Evolutionary conservation across 1,140 invertebrate genomes (phyloP), one percentile per base, ranked within the genome.

Genomic region (Brachionus rotundiformis): DNA sequence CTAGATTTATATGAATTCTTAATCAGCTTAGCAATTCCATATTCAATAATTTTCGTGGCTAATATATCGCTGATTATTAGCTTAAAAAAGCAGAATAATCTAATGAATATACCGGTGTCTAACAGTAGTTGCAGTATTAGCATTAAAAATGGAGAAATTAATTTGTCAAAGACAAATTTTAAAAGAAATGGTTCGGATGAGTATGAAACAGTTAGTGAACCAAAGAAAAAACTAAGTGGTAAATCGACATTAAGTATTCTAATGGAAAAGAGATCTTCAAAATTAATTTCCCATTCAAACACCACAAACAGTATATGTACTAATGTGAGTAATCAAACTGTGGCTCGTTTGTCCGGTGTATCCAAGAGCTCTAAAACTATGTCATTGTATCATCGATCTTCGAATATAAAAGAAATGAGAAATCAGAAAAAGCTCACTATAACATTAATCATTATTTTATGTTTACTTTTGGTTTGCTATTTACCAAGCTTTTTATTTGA

Each of bases 401-500:
- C 76, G 0, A 79, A 79, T 54, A 33, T 25, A 25, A 54, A 27
- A 27, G 76, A 79, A 54, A 27, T 79, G 44, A 54, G 36, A 79
- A 79, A 79, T 31, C 76, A 79, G 27, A 79, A 63, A 79, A 79
- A 79, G 10, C 27, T 79, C 10, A 79, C 76, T 10, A 36, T 54
- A 29, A 79, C 76, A 29, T 41, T 79, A 31, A 19, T 79, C 7
- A 79, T 63, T 27, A 79, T 79, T n/a, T 29, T 79, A 6, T 79
- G 76, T 23, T 59, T 79, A 31, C 47, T 79, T 0, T 36, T 54
- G 19, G 76, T 79, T 10, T 54, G 76, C 13, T 79, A 79, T 79
- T 79, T 79, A 23, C 76, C 76, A 31, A 79, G 76, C 54, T 79
- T 79, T 59, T 54, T 79, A 23, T 63, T 79, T 23, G 76, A 79